These are phyloP conservation scores for Drosophila kuntzei DNA, from an alignment of 2,888 invertebrate genomes.

Conservation along the genomic window DNA sequence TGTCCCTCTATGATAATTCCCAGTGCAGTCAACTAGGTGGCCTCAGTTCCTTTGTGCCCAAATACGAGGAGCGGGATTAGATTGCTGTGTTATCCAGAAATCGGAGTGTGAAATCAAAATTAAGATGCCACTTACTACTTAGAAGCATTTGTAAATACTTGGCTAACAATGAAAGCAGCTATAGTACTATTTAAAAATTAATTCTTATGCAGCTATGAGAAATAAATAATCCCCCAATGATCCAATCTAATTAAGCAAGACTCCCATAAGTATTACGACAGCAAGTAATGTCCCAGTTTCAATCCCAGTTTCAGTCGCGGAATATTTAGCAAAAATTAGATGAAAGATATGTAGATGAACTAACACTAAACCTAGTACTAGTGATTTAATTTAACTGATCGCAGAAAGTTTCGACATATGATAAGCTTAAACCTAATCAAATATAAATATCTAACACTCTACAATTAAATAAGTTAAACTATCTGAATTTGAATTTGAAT, in stretches of 20 bases:
- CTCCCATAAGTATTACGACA: conserved; percentile 20
- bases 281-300: conserved; percentile 4
- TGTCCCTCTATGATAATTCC: conserved; percentile 91
- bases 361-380: conserved; percentile 18
- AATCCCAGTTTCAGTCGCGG: conserved; percentile 34
- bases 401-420: conserved; percentile 27
- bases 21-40: conserved; percentile 83
- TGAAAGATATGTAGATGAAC: conserved; percentile 29
- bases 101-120: conserved; percentile 1
- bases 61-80: conserved; percentile 85
- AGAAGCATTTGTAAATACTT: conserved; percentile 33
- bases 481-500: conserved; percentile 23
- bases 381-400: conserved; percentile 48
- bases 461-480: conserved; percentile 40
- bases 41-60: conserved; percentile 84
- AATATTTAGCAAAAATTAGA: conserved; percentile 57
- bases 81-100: neutral
- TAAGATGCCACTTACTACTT: neutral
- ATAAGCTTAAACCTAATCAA: conserved; percentile 34
- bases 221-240: conserved; percentile 1
- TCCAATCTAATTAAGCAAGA: conserved; percentile 1
- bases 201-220: conserved; percentile 10
- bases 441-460: conserved; percentile 34
- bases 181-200: conserved; percentile 12
- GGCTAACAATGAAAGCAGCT: conserved; percentile 2